phyloP scores from a whole-genome alignment of 2,888 invertebrate genomes.

The Heliconius erato region DNA sequence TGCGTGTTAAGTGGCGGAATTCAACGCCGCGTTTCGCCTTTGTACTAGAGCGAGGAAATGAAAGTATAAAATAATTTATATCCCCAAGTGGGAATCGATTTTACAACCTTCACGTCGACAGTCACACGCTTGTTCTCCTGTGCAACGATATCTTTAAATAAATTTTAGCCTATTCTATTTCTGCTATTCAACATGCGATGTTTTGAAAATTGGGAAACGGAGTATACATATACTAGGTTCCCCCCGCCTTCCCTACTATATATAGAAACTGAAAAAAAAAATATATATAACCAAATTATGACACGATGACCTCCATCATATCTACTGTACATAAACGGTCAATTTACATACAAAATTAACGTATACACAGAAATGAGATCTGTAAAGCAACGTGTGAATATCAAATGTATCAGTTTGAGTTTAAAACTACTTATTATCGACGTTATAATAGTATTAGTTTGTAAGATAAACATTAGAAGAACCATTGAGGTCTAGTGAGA shows the following conservation, averaged over 20 bases:
- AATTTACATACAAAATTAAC: conserved; percentile 30
- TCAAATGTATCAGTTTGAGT: conserved; percentile 56
- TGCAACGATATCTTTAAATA: no score
- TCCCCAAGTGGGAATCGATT: no score
- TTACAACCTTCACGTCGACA: no score
- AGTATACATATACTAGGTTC: neutral
- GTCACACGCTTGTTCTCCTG: no score
- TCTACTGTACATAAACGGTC: neutral
- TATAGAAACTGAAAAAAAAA: neutral
- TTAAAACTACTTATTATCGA: conserved; percentile 58
- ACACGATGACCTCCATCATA: neutral
- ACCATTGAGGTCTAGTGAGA: neutral
- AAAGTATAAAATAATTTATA: no score
- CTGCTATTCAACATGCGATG: neutral
- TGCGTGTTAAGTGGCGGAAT: no score
- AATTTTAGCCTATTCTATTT: no score
- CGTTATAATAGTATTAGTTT: conserved; percentile 55
- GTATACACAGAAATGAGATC: conserved; percentile 43
- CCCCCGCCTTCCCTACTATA: neutral
- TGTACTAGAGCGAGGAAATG: no score
- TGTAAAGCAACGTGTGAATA: conserved; percentile 59
- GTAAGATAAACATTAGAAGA: conserved; percentile 1
- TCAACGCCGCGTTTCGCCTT: no score
- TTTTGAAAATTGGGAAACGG: neutral
- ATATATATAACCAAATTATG: neutral